These are phyloP conservation scores for Acanthurus tractus DNA, from an alignment of 2,797 vertebrate genomes.

Conservation along the genomic window DNA sequence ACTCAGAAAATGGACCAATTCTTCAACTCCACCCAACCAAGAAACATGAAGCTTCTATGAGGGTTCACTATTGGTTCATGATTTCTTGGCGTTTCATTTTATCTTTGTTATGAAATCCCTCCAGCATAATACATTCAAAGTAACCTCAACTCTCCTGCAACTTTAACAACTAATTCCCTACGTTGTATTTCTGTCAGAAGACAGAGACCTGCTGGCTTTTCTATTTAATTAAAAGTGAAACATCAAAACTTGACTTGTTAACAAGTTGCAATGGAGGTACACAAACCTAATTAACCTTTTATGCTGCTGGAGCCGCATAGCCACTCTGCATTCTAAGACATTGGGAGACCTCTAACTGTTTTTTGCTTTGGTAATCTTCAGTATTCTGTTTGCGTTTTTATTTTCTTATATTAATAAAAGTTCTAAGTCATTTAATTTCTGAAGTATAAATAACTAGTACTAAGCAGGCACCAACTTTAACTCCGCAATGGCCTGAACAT, in stretches of 20 bases:
- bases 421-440: not conserved
- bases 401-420: not conserved
- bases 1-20: constrained; percentile 6
- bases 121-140: not conserved
- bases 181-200: not conserved
- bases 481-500: not conserved
- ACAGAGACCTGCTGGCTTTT: not conserved
- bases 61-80: not conserved
- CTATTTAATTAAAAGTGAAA: constrained; percentile 15
- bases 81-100: not conserved
- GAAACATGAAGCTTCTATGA: constrained; percentile 19
- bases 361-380: constrained; percentile 4
- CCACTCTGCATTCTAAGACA: not conserved
- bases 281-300: constrained; percentile 31
- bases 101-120: constrained; percentile 1
- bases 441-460: not conserved
- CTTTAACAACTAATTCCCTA: too few relatives aligned
- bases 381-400: not conserved
- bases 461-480: not conserved
- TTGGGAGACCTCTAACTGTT: not conserved
- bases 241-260: constrained; percentile 12
- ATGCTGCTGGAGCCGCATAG: constrained; percentile 12
- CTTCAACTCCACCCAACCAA: constrained; percentile 18
- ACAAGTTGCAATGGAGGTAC: constrained; percentile 15
- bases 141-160: not conserved